Evolutionary conservation across 1,140 invertebrate genomes (phyloP).

Genomic region (Marisa cornuarietis): DNA sequence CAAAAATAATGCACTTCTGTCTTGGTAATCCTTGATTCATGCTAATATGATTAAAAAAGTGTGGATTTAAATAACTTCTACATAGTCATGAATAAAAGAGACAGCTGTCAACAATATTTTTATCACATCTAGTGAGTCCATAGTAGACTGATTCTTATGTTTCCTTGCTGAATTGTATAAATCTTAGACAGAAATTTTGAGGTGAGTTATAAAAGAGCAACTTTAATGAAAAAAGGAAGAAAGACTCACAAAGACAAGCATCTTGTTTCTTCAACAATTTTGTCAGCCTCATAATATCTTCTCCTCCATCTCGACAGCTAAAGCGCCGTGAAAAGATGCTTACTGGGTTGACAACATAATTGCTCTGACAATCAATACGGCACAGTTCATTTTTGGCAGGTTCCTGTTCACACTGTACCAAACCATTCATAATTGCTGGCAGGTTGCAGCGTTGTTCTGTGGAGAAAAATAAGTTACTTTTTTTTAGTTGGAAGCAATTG

Average conservation of each 20-base stretch:
- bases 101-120: neutral
- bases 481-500: slow-evolving; percentile 5
- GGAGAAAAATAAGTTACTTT: slow-evolving; percentile 2
- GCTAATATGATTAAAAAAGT: neutral
- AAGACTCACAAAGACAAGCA: slow-evolving; percentile 49
- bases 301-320: slow-evolving; percentile 38
- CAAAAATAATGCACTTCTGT: neutral
- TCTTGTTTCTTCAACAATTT: slow-evolving; percentile 39
- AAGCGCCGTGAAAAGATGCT: slow-evolving; percentile 37
- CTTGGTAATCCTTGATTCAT: neutral
- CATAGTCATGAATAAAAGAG: neutral
- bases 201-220: no score
- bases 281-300: slow-evolving; percentile 38
- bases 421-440: slow-evolving; percentile 45
- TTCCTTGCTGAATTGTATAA: no score
- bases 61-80: neutral
- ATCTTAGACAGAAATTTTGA: no score
- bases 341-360: slow-evolving; percentile 43
- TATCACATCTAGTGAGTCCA: neutral
- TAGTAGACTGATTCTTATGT: no score
- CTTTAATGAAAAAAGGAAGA: neutral
- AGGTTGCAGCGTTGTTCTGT: slow-evolving; percentile 46
- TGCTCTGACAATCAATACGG: slow-evolving; percentile 41
- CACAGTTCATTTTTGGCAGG: slow-evolving; percentile 24
- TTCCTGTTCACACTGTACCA: slow-evolving; percentile 37